Evolutionary conservation across 2,888 invertebrate genomes (phyloP), one percentile per base, ranked within the genome.

Genomic region (Tuberolachnus salignus): DNA sequence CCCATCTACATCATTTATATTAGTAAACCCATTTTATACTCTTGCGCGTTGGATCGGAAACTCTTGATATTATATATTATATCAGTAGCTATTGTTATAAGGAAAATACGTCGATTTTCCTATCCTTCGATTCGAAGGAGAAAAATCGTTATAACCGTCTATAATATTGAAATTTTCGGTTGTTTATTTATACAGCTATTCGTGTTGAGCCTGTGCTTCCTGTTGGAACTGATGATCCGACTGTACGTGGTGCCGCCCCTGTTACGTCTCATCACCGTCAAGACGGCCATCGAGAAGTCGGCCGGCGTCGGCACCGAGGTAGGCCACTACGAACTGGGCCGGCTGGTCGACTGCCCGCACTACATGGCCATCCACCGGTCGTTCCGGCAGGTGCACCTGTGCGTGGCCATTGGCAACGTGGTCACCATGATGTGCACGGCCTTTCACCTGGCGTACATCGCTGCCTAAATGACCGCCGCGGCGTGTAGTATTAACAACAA

Each of bases 361-460:
- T 95, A 94, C 86, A 87, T 92, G 83, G 89, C 89, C 83, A 89
- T 94, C 19, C 90, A 94, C 84, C 89, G 88, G 82, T 87, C 89
- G 46, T 95, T 95, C 87, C 89, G 94, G 71, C 88, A 89, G 59
- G 89, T 91, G 73, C 95, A 95, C 86, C 91, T 92, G 85, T 88
- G 88, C 81, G 92, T 94, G 83, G 94, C 94, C 16, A 90, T 92
- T 85, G 92, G 93, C 80, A 94, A 94, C 84, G 89, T 95, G 86
- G 87, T 89, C 34, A 88, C 91, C 0, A 89, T 92, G 86, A 88
- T 87, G 10, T 91, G 90, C 83, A 91, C 91, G 13, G 88, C 89
- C 66, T 86, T 91, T 81, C 92, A 92, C 85, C 85, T 92, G 80
- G 88, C 90, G 85, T 90, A 91, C 85, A 86, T 92, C 82, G 88